Base-by-base conservation (phyloP, 2,797 vertebrate genomes). In the Tragopan temminckii region DNA sequence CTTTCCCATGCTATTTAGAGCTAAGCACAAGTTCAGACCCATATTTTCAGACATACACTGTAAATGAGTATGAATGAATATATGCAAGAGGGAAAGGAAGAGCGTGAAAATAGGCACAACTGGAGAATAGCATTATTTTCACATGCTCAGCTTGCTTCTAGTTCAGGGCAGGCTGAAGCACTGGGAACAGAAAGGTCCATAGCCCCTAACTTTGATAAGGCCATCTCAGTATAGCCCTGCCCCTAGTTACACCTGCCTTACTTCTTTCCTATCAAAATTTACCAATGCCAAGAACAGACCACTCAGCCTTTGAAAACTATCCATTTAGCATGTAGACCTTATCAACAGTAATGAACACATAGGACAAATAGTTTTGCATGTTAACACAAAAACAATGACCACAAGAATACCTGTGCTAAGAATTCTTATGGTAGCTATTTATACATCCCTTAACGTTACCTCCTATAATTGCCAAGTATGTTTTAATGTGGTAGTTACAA, bases 21-120 rank as follows among this genome's bases (percentile, higher is more conserved):
- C 17, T 59, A 20, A 58, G n/a, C 4, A 9, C 5, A 82, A 67
- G 21, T 1, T 43, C 52, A 91, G 43, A 20, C 16, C 18, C 15
- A 11, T 0, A 0, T 6, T n/a, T 18, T 21, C 9, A 36, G 19
- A 19, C 23, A 33, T 2, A 61, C 11, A 38, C 20, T 33, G 38
- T 0, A 2, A 23, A 17, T 29, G 24, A 64, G 31, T 46, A 33
- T 27, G 13, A n/a, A 3, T 14, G 11, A 35, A 38, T 23, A 1
- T 15, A 6, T 2, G 20, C 9, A 12, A 17, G 21, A 48, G 27
- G 8, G 16, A 40, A 14, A 87, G 48, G 24, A 48, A 29, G 31
- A 67, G 9, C 27, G 9, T 84, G 48, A 29, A 43, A 20, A 29
- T 68, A 43, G 23, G 31, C 17, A 71, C 46, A 8, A 45, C 11